Percentiles rank a stretch among this genome's conserved stretches.
phyloP scores from a whole-genome alignment of 2,888 invertebrate genomes.

The Lasioglossum vierecki region DNA sequence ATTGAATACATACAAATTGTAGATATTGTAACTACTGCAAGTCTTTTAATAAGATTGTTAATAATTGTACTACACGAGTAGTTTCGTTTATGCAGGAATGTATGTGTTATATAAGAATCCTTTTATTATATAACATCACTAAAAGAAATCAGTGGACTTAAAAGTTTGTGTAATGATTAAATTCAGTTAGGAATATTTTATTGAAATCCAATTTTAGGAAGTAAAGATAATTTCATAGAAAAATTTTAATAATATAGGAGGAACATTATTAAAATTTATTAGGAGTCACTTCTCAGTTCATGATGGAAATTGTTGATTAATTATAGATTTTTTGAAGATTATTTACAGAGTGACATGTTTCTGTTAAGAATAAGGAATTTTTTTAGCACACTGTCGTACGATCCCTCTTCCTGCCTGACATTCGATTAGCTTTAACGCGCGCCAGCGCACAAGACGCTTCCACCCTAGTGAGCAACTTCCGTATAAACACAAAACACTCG shows the following conservation, averaged over 20 bases:
- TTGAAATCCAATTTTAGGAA: too few species aligned
- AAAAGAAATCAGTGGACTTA: too few species aligned
- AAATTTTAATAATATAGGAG: too few species aligned
- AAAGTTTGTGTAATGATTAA: too few species aligned
- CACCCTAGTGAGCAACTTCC: slow-evolving; percentile 12
- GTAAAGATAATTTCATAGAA: too few species aligned
- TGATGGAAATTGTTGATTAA: not conserved
- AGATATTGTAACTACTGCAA: not conserved
- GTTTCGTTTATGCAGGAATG: too few species aligned
- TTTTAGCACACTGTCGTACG: not conserved
- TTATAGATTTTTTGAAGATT: not conserved
- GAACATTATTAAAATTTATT: not conserved
- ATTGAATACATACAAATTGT: not conserved
- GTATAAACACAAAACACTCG: slow-evolving; percentile 13
- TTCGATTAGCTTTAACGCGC: slow-evolving; percentile 13
- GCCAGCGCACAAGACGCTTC: slow-evolving; percentile 12
- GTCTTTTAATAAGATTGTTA: too few species aligned
- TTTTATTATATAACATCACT: too few species aligned
- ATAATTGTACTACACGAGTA: too few species aligned
- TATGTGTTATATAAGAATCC: too few species aligned
- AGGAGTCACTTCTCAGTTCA: not conserved
- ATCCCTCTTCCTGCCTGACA: slow-evolving; percentile 14
- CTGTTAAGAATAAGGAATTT: not conserved
- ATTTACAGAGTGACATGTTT: not conserved
- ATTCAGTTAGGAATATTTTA: too few species aligned